Conservation (phyloP, 2,113 vertebrate species). For the Gasterosteus nipponicus region DNA sequence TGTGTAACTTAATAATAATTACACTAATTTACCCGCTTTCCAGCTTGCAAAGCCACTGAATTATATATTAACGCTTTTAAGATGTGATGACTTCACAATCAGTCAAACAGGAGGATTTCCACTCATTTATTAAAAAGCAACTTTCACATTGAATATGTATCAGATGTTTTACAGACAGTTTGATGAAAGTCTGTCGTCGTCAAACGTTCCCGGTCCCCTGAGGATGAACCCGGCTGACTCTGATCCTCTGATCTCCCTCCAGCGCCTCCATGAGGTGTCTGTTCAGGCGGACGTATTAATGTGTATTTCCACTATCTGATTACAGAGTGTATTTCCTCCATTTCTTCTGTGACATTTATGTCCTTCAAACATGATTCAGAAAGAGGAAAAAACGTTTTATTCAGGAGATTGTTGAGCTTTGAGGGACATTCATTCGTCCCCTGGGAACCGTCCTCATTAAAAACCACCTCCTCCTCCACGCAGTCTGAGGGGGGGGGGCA, state of each 20-base stretch:
- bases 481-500: conserved; percentile 10
- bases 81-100: background rate
- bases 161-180: background rate
- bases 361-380: background rate
- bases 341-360: background rate
- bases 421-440: background rate
- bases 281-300: too few relatives aligned
- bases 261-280: background rate
- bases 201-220: too few relatives aligned
- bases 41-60: background rate
- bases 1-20: background rate
- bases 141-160: background rate
- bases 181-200: background rate
- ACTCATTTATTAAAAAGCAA: background rate
- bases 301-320: too few relatives aligned
- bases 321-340: background rate
- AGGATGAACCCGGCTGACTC: too few relatives aligned
- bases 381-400: background rate
- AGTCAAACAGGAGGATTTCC: background rate
- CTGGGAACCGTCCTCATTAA: conserved; percentile 65
- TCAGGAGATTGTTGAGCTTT: background rate
- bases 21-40: conserved; percentile 15
- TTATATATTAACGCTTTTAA: background rate
- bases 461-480: background rate
- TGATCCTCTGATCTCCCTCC: background rate